Conservation (phyloP, 2,888 invertebrate species). For the Pandemis corylana region DNA sequence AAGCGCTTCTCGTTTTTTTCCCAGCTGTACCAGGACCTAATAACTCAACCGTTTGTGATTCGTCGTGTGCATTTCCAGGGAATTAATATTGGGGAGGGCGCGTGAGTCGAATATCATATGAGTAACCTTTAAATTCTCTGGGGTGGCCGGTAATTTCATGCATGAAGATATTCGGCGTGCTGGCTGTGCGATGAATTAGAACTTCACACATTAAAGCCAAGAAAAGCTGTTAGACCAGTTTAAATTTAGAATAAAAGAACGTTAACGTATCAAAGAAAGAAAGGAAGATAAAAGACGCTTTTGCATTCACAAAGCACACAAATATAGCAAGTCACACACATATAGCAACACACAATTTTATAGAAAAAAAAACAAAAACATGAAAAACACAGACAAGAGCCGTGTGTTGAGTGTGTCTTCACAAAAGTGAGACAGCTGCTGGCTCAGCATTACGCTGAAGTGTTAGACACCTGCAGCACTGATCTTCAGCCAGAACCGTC, state of each 20-base stretch:
- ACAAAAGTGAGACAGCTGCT: no score
- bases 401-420: no score
- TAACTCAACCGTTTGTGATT: constrained; percentile 37
- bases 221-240: constrained; percentile 3
- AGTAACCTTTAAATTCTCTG: constrained; percentile 18
- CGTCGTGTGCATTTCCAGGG: constrained; percentile 36
- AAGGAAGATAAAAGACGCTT: no score
- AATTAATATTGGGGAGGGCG: constrained; percentile 35
- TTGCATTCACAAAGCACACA: no score
- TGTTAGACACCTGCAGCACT: no score
- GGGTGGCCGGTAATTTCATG: constrained; percentile 6
- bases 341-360: no score
- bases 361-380: no score
- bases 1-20: not conserved
- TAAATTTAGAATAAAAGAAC: not conserved
- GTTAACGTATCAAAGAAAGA: not conserved
- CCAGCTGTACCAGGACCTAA: constrained; percentile 24
- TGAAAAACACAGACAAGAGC: no score
- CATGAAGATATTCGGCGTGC: not conserved
- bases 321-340: no score
- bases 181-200: constrained; percentile 1
- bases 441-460: no score
- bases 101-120: constrained; percentile 33
- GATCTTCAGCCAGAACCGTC: no score
- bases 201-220: not conserved